A percentile compares a stretch with the other conserved stretches of the same genome.
Evolutionary conservation across 1,140 invertebrate species (phyloP).

Genomic region (Dendrolimus kikuchii): DNA sequence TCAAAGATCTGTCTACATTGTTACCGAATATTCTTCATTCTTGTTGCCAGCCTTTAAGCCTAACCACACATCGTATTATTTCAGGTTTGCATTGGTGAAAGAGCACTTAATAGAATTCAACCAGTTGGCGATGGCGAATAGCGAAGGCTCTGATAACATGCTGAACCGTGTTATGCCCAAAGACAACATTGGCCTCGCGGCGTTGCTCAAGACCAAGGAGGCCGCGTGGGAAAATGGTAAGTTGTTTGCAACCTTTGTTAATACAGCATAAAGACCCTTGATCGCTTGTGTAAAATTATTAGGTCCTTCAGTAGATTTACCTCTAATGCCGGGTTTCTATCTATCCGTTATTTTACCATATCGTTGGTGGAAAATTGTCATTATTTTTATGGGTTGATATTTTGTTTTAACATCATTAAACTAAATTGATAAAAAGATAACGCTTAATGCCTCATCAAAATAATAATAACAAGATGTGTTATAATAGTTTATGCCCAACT

Average conservation of each 20-base stretch:
- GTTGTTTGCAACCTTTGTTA: conserved; percentile 20
- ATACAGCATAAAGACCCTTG: not conserved
- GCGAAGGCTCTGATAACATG: conserved; percentile 98
- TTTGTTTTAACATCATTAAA: too few species aligned
- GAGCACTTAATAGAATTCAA: conserved; percentile 98
- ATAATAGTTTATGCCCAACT: too few species aligned
- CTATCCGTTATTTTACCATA: too few species aligned
- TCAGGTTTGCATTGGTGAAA: conserved; percentile 94
- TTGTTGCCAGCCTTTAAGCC: not conserved
- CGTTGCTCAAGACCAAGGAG: conserved; percentile 94
- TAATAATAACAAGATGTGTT: too few species aligned
- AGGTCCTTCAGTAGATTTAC: too few species aligned
- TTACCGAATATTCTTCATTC: not conserved
- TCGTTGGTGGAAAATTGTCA: too few species aligned
- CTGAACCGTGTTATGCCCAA: conserved; percentile 99
- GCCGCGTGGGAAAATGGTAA: conserved; percentile 93
- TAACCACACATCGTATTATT: conserved; percentile 14
- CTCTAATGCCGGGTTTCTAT: too few species aligned
- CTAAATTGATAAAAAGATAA: too few species aligned
- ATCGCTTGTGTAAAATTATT: too few species aligned
- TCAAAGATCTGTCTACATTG: too few species aligned
- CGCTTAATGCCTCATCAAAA: too few species aligned
- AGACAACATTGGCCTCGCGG: conserved; percentile 98
- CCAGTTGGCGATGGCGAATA: conserved; percentile 98
- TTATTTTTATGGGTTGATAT: too few species aligned